phyloP scores from a whole-genome alignment of 2,797 vertebrate species.

The Onychomys arenicola region DNA sequence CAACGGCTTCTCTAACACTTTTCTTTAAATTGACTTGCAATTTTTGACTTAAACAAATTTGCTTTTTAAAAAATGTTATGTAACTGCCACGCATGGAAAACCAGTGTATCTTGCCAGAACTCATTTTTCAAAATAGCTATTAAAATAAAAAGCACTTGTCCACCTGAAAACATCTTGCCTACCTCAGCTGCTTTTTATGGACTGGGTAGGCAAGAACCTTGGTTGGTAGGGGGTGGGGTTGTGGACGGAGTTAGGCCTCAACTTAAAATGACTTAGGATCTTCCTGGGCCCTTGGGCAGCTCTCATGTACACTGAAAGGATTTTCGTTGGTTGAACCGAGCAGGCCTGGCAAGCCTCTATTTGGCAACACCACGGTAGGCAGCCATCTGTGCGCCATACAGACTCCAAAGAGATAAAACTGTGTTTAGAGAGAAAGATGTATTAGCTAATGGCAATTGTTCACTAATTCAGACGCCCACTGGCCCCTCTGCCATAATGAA shows the following conservation, averaged over 20 bases:
- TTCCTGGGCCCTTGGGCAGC: conserved; percentile 45
- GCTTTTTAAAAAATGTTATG: conserved; percentile 72
- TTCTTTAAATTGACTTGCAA: conserved; percentile 65
- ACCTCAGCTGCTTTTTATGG: conserved; percentile 65
- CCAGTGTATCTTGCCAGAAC: conserved; percentile 70
- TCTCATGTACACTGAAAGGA: conserved; percentile 44
- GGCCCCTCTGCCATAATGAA: conserved; percentile 28
- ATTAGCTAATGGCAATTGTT: conserved; percentile 58
- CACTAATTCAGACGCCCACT: conserved; percentile 55
- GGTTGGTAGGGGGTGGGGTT: neutral
- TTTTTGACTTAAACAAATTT: conserved; percentile 69
- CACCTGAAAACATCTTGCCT: conserved; percentile 74
- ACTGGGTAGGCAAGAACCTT: conserved; percentile 47
- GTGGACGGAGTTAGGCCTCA: neutral
- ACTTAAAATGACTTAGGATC: conserved; percentile 50
- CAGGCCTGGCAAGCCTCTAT: conserved; percentile 71
- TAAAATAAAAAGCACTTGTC: conserved; percentile 73
- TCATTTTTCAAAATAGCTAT: conserved; percentile 71
- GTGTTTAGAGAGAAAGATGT: conserved; percentile 25
- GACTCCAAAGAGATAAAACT: conserved; percentile 72
- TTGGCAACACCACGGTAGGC: conserved; percentile 79
- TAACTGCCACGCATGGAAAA: conserved; percentile 59
- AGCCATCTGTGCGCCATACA: conserved; percentile 69
- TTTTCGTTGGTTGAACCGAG: conserved; percentile 55
- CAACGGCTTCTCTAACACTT: conserved; percentile 60